phyloP scores from a whole-genome alignment of 1,140 invertebrate genomes.

The Gryllus bimaculatus region DNA sequence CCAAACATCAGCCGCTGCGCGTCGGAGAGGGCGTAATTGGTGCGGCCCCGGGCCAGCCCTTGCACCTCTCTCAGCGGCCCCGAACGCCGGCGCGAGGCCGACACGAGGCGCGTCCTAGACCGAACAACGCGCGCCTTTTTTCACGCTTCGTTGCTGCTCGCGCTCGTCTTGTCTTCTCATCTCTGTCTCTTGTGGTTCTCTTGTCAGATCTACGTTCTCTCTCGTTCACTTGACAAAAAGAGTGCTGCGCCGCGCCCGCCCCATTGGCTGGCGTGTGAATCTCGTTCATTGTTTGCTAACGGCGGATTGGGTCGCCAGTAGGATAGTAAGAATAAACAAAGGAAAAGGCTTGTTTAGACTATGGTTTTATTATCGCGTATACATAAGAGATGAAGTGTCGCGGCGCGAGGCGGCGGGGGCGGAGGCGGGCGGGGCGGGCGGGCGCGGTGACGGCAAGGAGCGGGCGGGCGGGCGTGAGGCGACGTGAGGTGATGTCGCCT shows the following conservation, averaged over 20 bases:
- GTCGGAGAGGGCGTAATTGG: neutral
- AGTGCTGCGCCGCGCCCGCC: neutral
- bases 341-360: neutral
- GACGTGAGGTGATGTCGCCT: too few relatives aligned
- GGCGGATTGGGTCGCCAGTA: neutral
- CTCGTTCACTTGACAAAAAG: neutral
- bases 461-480: too few relatives aligned
- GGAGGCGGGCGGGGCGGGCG: neutral
- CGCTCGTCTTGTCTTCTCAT: too few relatives aligned
- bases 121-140: neutral
- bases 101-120: neutral
- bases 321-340: neutral
- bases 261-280: neutral
- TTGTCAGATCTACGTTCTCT: too few relatives aligned
- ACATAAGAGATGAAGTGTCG: neutral
- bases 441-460: too few relatives aligned
- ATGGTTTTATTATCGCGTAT: conserved; percentile 1
- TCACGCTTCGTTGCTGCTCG: too few relatives aligned
- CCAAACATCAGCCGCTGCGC: too few relatives aligned
- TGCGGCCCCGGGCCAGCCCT: neutral
- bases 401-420: neutral
- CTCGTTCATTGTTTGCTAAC: neutral
- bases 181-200: too few relatives aligned
- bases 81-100: too few relatives aligned
- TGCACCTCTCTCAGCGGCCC: neutral